Base-by-base conservation (phyloP, 2,797 vertebrate genomes). In the Antennarius maculatus region DNA sequence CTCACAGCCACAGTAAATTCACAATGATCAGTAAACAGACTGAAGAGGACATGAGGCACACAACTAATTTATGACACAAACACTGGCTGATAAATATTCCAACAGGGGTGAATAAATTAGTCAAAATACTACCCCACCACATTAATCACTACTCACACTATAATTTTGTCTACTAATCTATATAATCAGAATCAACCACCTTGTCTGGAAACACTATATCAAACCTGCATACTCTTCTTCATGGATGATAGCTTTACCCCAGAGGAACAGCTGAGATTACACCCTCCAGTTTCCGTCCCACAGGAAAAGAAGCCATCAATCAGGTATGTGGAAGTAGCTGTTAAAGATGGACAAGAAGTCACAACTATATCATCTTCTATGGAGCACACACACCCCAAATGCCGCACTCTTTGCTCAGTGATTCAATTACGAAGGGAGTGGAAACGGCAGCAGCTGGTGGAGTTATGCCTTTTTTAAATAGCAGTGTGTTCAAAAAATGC, bases 381-480 rank as follows among this genome's bases (percentile, higher is more conserved):
- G 54, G 77, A 59, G 83, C 6, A 49, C 76, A 79, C 76, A 86
- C 81, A 74, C 86, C 80, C 77, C 77, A 71, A 56, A 74, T 66
- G 74, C 63, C 23, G 61, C 80, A 81, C 79, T 87, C 70, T 52
- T 62, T 72, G 80, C 82, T 77, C 37, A 29, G 73, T 74, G 88
- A 90, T 89, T 89, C 75, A 77, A 84, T 92, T 89, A 89, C 54
- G 61, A 81, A 39, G 76, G 54, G 73, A 88, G 77, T 39, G 65
- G 82, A 91, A 92, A 83, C 0, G 51, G 77, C 85, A 85, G 84
- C 86, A 89, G 88, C 89, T 90, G 89, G 83, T 76, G 62, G 47
- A 69, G 81, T 84, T 84, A 52, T 86, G 77, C 80, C 82, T 81
- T 89, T 89, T 89, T 93, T 88, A 91, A 91, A 93, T 89, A 91